Conservation (phyloP, 2,888 invertebrate species). For the Lithophane semibrunnea region DNA sequence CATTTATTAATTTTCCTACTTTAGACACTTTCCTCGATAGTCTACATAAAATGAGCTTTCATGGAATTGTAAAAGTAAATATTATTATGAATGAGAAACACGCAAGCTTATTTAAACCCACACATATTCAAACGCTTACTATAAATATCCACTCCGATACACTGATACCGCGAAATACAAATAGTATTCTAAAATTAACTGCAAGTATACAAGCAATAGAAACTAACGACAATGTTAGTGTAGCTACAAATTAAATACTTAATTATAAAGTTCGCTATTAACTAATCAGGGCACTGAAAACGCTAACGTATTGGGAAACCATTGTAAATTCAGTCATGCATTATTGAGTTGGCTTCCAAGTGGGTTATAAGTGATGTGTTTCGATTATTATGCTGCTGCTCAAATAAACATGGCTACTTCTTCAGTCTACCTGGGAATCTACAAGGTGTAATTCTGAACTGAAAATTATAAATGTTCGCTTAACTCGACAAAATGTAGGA, state of each 20-base stretch:
- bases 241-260: slow-evolving; percentile 9
- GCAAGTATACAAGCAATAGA: slow-evolving; percentile 5
- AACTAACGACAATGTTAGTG: slow-evolving; percentile 19
- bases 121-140: slow-evolving; percentile 23
- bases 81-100: slow-evolving; percentile 30
- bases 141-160: slow-evolving; percentile 21
- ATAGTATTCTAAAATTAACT: slow-evolving; percentile 25
- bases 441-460: neutral
- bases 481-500: neutral
- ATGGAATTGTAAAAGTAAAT: slow-evolving; percentile 18
- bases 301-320: slow-evolving; percentile 36
- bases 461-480: neutral
- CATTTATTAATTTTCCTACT: neutral
- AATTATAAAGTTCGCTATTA: slow-evolving; percentile 15
- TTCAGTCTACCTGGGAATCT: neutral
- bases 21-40: neutral
- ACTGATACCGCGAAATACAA: neutral
- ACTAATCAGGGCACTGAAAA: slow-evolving; percentile 41
- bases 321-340: slow-evolving; percentile 39
- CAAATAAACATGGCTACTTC: slow-evolving; percentile 6
- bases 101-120: slow-evolving; percentile 31
- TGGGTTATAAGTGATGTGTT: slow-evolving; percentile 15
- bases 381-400: slow-evolving; percentile 8
- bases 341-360: slow-evolving; percentile 41
- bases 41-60: slow-evolving; percentile 8